Evolutionary conservation across 1,140 invertebrate species (phyloP).

Genomic region (Phymastichus coffea): DNA sequence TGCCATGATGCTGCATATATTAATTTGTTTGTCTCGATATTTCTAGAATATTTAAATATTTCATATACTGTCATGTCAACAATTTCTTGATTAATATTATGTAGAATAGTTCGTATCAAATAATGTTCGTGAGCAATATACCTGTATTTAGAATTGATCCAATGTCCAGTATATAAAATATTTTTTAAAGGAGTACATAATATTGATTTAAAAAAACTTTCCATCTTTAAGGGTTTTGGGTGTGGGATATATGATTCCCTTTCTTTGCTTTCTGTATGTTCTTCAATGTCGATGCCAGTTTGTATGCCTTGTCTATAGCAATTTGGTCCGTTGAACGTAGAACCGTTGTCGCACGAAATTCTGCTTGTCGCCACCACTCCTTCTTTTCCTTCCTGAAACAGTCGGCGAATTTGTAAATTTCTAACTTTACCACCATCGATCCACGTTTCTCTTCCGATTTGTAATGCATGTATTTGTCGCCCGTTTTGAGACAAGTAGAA

Average conservation of each 20-base stretch:
- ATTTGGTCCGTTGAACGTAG: background rate
- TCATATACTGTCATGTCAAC: background rate
- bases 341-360: background rate
- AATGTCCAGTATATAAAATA: too few species aligned
- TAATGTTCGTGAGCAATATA: background rate
- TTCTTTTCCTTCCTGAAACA: background rate
- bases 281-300: too few species aligned
- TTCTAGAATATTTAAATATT: background rate
- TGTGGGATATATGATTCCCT: too few species aligned
- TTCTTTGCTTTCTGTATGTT: too few species aligned
- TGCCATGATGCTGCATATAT: too few species aligned
- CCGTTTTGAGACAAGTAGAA: background rate
- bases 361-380: background rate
- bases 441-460: too few species aligned
- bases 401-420: background rate
- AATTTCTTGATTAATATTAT: constrained; percentile 2
- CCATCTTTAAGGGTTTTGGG: too few species aligned
- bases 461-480: background rate
- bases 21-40: too few species aligned
- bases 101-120: background rate
- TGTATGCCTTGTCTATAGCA: too few species aligned
- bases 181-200: background rate
- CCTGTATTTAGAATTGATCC: constrained; percentile 7
- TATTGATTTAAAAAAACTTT: background rate
- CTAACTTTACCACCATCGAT: constrained; percentile 3